These are phyloP conservation scores for Thalpophila matura DNA, from an alignment of 2,888 invertebrate species.

Conservation along the genomic window DNA sequence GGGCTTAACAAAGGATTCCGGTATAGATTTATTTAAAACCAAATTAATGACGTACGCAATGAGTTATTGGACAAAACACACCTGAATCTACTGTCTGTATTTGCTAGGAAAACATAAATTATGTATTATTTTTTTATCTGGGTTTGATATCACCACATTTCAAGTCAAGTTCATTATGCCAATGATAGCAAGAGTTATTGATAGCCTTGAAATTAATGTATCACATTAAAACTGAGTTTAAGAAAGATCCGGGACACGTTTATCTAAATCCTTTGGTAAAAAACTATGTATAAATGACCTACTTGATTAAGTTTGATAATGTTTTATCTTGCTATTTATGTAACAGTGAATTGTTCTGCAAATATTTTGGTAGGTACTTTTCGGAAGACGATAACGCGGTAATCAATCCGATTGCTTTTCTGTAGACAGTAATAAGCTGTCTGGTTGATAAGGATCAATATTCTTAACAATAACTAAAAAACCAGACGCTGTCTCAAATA, in stretches of 20 bases:
- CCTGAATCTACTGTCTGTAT: constrained; percentile 13
- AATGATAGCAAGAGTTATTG: constrained; percentile 1
- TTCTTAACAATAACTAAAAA: not conserved
- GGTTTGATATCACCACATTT: constrained; percentile 3
- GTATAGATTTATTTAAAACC: too few species aligned
- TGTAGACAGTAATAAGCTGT: constrained; percentile 13
- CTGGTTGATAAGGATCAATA: constrained; percentile 14
- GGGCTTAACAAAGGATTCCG: too few species aligned
- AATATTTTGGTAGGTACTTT: constrained; percentile 7
- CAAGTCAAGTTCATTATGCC: constrained; percentile 27
- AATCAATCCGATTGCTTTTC: constrained; percentile 19
- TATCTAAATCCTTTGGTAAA: constrained; percentile 5
- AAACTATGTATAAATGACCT: not conserved
- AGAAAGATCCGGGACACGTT: not conserved
- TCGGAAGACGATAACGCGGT: constrained; percentile 10
- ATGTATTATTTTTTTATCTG: not conserved
- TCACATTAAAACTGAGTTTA: not conserved
- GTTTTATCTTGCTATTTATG: constrained; percentile 2
- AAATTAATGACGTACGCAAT: too few species aligned
- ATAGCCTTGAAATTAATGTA: not conserved
- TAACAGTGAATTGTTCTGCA: constrained; percentile 5
- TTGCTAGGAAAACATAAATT: too few species aligned
- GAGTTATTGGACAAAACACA: not conserved
- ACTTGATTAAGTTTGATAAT: constrained; percentile 1
- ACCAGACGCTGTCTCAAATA: not conserved